Evolutionary conservation across 2,888 invertebrate species (phyloP).

Genomic region (Pandemis heparana): DNA sequence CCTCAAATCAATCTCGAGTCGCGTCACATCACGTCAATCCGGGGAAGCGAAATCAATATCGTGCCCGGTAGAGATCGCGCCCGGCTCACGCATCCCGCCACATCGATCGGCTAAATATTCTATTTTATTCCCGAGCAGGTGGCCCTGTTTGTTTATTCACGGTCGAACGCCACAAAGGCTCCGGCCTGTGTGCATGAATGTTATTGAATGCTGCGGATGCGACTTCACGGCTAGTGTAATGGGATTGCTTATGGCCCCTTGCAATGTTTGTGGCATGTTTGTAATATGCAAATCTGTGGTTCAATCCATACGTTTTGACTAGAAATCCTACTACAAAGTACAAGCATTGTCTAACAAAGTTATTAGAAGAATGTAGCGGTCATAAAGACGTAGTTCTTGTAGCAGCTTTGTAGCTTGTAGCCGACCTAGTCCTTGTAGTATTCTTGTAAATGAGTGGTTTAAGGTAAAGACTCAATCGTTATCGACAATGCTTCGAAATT

Average conservation of each 20-base stretch:
- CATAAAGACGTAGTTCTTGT: neutral
- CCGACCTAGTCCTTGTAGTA: neutral
- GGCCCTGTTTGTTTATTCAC: slow-evolving; percentile 69
- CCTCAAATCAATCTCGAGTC: slow-evolving; percentile 47
- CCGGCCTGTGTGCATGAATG: slow-evolving; percentile 28
- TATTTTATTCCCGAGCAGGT: slow-evolving; percentile 59
- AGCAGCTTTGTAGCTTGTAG: too few species aligned
- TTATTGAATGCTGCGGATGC: slow-evolving; percentile 27
- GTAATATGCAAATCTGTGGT: neutral
- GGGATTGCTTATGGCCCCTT: slow-evolving; percentile 1
- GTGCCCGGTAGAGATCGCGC: slow-evolving; percentile 47
- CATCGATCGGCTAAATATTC: slow-evolving; percentile 62
- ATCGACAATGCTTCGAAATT: neutral
- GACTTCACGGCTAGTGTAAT: slow-evolving; percentile 7
- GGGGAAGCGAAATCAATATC: slow-evolving; percentile 64
- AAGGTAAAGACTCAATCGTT: neutral
- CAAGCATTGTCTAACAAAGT: neutral
- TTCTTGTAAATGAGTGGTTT: neutral
- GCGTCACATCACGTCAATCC: slow-evolving; percentile 60
- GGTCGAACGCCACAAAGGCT: slow-evolving; percentile 58
- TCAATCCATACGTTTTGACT: neutral
- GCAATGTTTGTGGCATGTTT: neutral
- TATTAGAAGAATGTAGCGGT: neutral
- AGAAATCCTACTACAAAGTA: neutral
- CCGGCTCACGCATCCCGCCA: slow-evolving; percentile 50